Base-by-base conservation (phyloP, 2,888 invertebrate genomes). In the Flexamia atlantica region DNA sequence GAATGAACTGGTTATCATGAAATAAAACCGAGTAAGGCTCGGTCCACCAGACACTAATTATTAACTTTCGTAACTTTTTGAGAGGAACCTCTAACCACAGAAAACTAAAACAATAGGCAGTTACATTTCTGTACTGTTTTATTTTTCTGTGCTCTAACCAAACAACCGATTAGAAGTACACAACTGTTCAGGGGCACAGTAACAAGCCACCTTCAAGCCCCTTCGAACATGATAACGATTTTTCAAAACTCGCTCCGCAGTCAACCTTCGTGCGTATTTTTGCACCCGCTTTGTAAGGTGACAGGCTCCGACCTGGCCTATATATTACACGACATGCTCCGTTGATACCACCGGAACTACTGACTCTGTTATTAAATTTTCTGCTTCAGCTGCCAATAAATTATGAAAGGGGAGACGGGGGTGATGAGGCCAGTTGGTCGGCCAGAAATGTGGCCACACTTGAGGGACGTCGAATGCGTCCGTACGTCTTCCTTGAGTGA, bases 371-470 rank as follows among this genome's bases (percentile, higher is more conserved):
- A 79, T 79, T 79, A 79, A 79, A 79, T 79, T 79, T 79, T 79
- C 79, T 79, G 79, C 79, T 79, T 79, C 79, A 57, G 79, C 50
- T 79, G 57, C 79, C 57, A 57, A 79, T 79, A 79, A 79, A 79
- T 79, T 79, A 79, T 79, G 57, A 79, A 79, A 79, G 79, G 79
- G 79, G 53, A 30, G 57, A 57, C 30, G 57, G 79, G 28, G 36
- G 68, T 57, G 57, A 72, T 25, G 25, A 76, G 20, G 46, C 76
- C 76, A 76, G 76, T 42, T 74, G 76, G 42, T 42, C n/a, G 30
- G 14, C 9, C 40, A 9, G 68, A 30, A n/a, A 68, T 25, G 57
- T 23, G 23, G 3, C 64, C 64, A 64, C 64, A 64, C 64, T 64
- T 30, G 30, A 64, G 64, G 64, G 28, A 30, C 12, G 64, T 64